Evolutionary conservation across 1,140 invertebrate genomes (phyloP), one percentile per base, ranked within the genome.

Genomic region (Orius laevigatus): DNA sequence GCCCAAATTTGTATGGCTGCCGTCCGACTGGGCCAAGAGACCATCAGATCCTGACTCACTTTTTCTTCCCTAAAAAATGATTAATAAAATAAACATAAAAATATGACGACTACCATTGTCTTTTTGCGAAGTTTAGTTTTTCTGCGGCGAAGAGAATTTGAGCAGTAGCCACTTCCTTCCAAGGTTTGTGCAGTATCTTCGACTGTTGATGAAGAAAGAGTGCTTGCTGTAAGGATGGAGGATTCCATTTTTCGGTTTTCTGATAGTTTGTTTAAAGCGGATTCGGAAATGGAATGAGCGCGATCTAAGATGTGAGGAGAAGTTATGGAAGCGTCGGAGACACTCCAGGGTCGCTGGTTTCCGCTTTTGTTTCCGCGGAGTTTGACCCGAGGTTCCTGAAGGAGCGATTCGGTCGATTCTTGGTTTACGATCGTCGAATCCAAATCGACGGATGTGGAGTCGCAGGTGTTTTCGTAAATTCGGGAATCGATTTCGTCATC

Each of bases 231-330:
- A 64, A 64, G 18, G n/a, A 52, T 32, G 9, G 54, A 56, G 8
- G 54, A 47, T 8, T 53, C 51, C 48, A 57, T 54, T 34, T 54
- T 57, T 4, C 47, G 47, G 49, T 44, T 51, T 10, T 14, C 48
- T 19, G 68, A 58, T 9, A 86, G 65, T 12, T 79, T 75, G 62
- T 89, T 76, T 10, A 91, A 65, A 10, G 85, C 85, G 1, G 84
- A 86, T 66, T 92, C 86, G 0, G 85, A 89, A 56, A 85, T 86
- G 0, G 84, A 88, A 55, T 78, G 66, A 56, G 76, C 67, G 47
- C 74, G 67, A 55, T 69, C 60, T 10, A 63, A 19, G 55, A 72
- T 57, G 51, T 62, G 55, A 2, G 61, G 60, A 19, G 67, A 65
- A 46, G 64, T 67, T 51, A 83, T 64, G 59, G 83, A 80, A 16